Percentiles rank a stretch among this genome's conserved stretches.
Conservation (phyloP, 2,797 vertebrate species). For the Enteromius trimaculatus region DNA sequence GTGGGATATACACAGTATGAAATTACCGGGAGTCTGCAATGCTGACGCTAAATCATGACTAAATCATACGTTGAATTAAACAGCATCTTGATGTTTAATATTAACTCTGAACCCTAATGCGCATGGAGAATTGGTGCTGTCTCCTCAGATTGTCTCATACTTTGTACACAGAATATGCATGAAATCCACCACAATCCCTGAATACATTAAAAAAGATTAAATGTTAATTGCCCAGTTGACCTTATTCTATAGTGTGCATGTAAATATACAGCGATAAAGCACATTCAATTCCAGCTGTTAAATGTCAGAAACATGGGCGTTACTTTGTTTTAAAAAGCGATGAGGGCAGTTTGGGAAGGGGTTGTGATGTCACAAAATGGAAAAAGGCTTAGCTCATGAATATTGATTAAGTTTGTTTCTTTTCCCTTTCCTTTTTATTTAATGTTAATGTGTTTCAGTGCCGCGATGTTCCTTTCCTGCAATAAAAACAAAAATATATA, state of each 20-base stretch:
- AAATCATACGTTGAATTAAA: slow-evolving; percentile 42
- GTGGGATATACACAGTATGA: background rate
- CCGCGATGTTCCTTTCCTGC: background rate
- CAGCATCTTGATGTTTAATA: slow-evolving; percentile 25
- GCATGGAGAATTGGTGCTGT: background rate
- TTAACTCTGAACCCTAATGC: slow-evolving; percentile 18
- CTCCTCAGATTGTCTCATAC: background rate
- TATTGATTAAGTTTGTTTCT: background rate
- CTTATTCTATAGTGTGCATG: slow-evolving; percentile 40
- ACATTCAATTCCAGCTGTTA: background rate
- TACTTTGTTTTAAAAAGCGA: background rate
- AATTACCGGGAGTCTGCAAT: background rate
- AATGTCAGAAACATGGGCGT: background rate
- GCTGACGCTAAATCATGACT: slow-evolving; percentile 15
- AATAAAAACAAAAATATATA: background rate
- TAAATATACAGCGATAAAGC: background rate
- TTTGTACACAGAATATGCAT: slow-evolving; percentile 15
- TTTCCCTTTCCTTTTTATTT: background rate
- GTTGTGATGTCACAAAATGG: background rate
- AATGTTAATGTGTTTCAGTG: background rate
- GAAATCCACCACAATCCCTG: slow-evolving; percentile 12
- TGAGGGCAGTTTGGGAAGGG: background rate
- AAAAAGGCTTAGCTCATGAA: background rate
- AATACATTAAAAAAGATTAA: slow-evolving; percentile 50
- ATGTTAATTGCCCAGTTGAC: slow-evolving; percentile 59